A percentile compares a stretch with the other conserved stretches of the same genome.
phyloP scores from a whole-genome alignment of 2,797 vertebrate species.

The Argentina silus region DNA sequence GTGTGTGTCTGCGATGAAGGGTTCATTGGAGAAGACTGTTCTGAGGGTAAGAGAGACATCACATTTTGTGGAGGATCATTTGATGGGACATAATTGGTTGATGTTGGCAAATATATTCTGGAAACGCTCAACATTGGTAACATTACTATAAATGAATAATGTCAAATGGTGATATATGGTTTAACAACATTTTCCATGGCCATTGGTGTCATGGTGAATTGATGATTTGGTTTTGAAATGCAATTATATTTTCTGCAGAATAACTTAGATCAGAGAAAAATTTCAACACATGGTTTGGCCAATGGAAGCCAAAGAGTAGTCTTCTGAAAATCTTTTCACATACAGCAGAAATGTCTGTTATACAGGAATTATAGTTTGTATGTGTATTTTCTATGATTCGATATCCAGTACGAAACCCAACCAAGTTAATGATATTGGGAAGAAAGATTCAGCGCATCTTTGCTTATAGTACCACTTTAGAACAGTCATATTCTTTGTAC shows the following conservation, averaged over 20 bases:
- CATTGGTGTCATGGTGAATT: constrained; percentile 1
- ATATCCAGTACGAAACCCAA: neutral
- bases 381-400: neutral
- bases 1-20: constrained; percentile 77
- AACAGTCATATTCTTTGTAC: too few relatives aligned
- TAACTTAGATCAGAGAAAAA: constrained; percentile 20
- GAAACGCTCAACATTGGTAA: neutral
- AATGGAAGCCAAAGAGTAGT: neutral
- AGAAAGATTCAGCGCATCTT: neutral
- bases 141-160: constrained; percentile 13
- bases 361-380: neutral
- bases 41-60: constrained; percentile 75
- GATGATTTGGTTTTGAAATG: constrained; percentile 16
- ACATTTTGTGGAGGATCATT: neutral
- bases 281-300: constrained; percentile 24
- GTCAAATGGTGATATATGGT: neutral
- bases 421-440: neutral
- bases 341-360: too few relatives aligned
- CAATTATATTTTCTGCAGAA: constrained; percentile 3
- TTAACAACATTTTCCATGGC: constrained; percentile 22
- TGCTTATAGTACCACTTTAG: neutral
- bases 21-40: constrained; percentile 84
- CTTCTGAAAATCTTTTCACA: too few relatives aligned
- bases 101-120: constrained; percentile 2
- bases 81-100: neutral